A percentile compares a stretch with the other conserved stretches of the same genome.
Evolutionary conservation across 1,140 invertebrate genomes (phyloP).

Genomic region (Listronotus oregonensis): DNA sequence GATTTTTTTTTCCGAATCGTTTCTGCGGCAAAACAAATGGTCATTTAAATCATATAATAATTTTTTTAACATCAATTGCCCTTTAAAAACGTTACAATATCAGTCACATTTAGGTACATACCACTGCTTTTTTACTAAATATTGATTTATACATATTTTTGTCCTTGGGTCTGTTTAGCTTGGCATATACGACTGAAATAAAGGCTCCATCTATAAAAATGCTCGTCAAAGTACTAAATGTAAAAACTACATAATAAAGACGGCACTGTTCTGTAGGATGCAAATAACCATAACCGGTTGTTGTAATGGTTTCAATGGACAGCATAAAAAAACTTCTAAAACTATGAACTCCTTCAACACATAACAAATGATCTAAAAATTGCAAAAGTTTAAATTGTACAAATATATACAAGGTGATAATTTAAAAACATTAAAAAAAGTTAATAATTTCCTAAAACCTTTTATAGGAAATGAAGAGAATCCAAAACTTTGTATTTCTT

Average conservation of each 20-base stretch:
- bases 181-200: conserved; percentile 59
- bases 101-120: conserved; percentile 45
- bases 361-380: conserved; percentile 14
- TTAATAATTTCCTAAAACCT: too few species aligned
- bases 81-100: too few species aligned
- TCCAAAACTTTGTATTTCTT: too few species aligned
- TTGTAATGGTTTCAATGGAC: conserved; percentile 44
- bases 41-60: too few species aligned
- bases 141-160: conserved; percentile 55
- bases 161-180: conserved; percentile 59
- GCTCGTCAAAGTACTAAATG: conserved; percentile 39
- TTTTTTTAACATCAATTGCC: too few species aligned
- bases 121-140: conserved; percentile 65
- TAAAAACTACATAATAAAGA: conserved; percentile 35
- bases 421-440: too few species aligned
- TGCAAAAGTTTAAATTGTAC: too few species aligned
- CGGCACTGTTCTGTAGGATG: conserved; percentile 40
- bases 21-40: too few species aligned
- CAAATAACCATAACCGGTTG: conserved; percentile 43
- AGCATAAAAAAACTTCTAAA: conserved; percentile 42
- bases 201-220: conserved; percentile 44
- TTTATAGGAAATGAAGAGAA: too few species aligned
- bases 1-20: too few species aligned
- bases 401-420: too few species aligned
- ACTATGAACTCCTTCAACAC: conserved; percentile 38